Percentiles rank a stretch among this genome's conserved stretches.
Evolutionary conservation across 2,797 vertebrate species (phyloP).

Genomic region (Rachycentron canadum): DNA sequence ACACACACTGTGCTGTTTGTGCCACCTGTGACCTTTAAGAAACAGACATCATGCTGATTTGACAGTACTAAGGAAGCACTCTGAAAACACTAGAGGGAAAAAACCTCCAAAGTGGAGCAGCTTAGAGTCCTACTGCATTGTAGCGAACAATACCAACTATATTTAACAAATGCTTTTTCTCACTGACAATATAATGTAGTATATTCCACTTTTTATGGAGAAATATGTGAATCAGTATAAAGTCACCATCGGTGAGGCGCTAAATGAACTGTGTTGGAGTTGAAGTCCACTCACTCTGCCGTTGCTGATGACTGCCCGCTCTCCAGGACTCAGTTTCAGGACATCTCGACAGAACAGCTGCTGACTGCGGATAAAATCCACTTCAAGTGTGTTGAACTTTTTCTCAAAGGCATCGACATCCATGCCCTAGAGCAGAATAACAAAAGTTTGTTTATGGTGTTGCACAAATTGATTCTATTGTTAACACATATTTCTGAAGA

Average conservation of each 20-base stretch:
- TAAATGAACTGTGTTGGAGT: not conserved
- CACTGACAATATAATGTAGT: not conserved
- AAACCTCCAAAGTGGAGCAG: slow-evolving; percentile 32
- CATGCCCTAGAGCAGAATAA: slow-evolving; percentile 87
- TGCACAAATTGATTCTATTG: slow-evolving; percentile 37
- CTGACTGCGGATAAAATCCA: slow-evolving; percentile 92
- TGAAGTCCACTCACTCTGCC: slow-evolving; percentile 89
- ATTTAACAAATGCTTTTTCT: slow-evolving; percentile 17
- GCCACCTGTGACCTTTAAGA: slow-evolving; percentile 75
- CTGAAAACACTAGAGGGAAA: slow-evolving; percentile 50
- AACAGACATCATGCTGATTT: slow-evolving; percentile 68
- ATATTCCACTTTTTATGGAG: not conserved
- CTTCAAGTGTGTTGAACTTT: slow-evolving; percentile 94
- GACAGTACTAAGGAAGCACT: slow-evolving; percentile 51
- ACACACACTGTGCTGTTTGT: slow-evolving; percentile 29
- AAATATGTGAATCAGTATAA: slow-evolving; percentile 5
- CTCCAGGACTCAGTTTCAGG: slow-evolving; percentile 90
- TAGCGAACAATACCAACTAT: slow-evolving; percentile 9
- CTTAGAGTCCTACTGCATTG: slow-evolving; percentile 17
- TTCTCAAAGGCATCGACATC: slow-evolving; percentile 92
- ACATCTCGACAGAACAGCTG: slow-evolving; percentile 92
- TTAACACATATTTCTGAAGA: slow-evolving; percentile 31
- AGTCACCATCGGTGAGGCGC: not conserved
- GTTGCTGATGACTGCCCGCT: slow-evolving; percentile 91
- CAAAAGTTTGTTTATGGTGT: slow-evolving; percentile 55